phyloP scores from a whole-genome alignment of 2,888 invertebrate species.

The Phortica magna region DNA sequence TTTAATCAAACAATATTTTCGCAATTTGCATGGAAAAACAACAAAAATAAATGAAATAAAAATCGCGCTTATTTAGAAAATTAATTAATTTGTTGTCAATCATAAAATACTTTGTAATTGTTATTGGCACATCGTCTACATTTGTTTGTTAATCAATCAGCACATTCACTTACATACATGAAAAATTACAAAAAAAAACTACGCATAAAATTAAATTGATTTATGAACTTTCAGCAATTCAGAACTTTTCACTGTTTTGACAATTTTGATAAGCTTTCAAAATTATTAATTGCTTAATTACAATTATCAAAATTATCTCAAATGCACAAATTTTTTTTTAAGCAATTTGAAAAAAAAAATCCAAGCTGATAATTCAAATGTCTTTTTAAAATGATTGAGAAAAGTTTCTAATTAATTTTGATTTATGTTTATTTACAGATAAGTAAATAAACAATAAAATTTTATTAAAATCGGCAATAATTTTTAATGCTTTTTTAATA shows the following conservation, averaged over 20 bases:
- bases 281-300: background rate
- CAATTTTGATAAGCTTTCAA: constrained; percentile 5
- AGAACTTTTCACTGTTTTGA: background rate
- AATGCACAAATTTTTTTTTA: background rate
- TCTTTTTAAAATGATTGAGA: background rate
- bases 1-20: background rate
- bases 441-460: no score
- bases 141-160: background rate
- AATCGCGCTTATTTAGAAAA: background rate
- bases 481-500: background rate
- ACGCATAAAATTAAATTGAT: background rate
- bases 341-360: no score
- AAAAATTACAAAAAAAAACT: background rate
- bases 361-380: background rate
- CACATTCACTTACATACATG: background rate
- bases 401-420: background rate
- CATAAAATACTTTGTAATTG: background rate
- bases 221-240: no score
- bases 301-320: background rate
- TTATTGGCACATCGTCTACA: background rate
- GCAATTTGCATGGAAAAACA: constrained; percentile 48
- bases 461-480: no score
- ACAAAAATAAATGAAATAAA: constrained; percentile 39
- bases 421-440: background rate
- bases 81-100: background rate